These are phyloP conservation scores for Neria commutata DNA, from an alignment of 2,888 invertebrate species.

Conservation along the genomic window DNA sequence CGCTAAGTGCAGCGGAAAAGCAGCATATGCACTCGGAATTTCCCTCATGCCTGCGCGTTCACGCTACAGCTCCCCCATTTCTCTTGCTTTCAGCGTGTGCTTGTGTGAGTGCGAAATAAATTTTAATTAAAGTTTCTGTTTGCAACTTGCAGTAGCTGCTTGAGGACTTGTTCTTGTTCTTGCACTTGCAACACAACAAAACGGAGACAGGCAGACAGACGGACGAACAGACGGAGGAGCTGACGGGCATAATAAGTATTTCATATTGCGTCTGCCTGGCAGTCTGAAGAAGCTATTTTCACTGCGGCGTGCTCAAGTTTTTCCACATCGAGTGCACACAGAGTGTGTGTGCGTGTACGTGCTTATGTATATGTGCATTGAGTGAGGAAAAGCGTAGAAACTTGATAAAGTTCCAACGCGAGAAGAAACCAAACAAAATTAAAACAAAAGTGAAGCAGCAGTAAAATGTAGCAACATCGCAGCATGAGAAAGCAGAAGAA, in stretches of 20 bases:
- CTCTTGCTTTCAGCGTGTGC: no score
- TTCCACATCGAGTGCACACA: neutral
- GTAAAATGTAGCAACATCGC: neutral
- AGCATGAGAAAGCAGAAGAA: conserved; percentile 12
- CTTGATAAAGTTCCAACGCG: conserved; percentile 10
- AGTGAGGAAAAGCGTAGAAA: conserved; percentile 4
- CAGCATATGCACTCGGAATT: no score
- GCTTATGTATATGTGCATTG: no score
- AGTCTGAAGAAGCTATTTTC: neutral
- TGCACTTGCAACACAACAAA: neutral
- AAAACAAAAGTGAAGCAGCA: neutral
- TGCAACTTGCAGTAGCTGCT: conserved; percentile 1
- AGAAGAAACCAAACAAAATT: neutral
- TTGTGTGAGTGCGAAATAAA: neutral
- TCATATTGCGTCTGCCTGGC: neutral
- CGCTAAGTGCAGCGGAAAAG: no score
- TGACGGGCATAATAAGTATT: neutral
- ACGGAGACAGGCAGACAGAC: no score
- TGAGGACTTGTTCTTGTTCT: neutral
- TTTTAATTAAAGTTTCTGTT: conserved; percentile 5
- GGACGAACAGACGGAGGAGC: no score
- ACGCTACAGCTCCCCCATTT: no score
- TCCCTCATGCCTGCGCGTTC: no score
- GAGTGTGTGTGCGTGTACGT: no score
- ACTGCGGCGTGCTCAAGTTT: neutral